Evolutionary conservation across 2,888 invertebrate genomes (phyloP), one percentile per base, ranked within the genome.

Genomic region (Sarcophaga variegata): DNA sequence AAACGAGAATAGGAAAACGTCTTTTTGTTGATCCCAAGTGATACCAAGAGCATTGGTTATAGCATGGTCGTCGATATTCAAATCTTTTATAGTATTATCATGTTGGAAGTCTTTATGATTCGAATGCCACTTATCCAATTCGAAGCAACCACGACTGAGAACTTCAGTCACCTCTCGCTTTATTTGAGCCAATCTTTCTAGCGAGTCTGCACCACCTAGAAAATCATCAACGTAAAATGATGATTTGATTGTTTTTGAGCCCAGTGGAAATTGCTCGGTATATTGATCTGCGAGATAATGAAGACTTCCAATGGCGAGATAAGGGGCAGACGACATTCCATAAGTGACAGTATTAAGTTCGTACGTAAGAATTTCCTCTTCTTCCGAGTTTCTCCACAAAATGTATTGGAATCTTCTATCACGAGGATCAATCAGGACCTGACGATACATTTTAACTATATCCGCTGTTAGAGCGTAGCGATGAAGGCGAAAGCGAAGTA

Each of bases 381-480:
- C 47, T 12, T 75, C 69, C 2, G 79, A 82, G 5, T 62, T 67
- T 71, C 86, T 86, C 86, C 86, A 86, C 37, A 86, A 64, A 74
- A 83, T 86, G 22, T 80, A 83, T 12, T 83, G 86, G 12, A 72
- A 80, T 22, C 49, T 79, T 22, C 86, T 49, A 45, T 86, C 71
- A 14, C 63, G 8, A 20, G 8, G 17, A 6, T 45, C 45, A 3
- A 83, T 37, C 4, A 83, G 67, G n/a, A 88, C 66, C 37, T 85
- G 85, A 10, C 81, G 67, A 22, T 85, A 85, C 83, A 81, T 83
- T 66, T 88, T 88, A 4, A 81, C 71, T 5, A 88, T 88, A 54
- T 87, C 86, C 17, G 86, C 87, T 12, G 85, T 88, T 12, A 87
- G 47, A 2, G 84, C 87, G 60, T 67, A 85, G 1, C 67, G 47